Conservation (phyloP, 1,140 invertebrate species). For the Eupristina koningsbergeri region DNA sequence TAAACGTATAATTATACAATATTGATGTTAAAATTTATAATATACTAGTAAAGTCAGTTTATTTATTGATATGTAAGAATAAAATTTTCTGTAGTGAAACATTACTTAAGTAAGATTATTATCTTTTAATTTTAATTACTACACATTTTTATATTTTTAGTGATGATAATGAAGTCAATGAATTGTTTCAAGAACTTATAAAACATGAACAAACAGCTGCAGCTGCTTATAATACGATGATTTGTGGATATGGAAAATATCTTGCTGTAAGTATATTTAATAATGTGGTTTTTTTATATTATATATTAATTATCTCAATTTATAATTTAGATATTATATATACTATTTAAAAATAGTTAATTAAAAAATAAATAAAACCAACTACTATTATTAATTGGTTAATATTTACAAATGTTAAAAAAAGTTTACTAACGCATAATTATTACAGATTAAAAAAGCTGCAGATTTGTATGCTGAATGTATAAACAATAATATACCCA, state of each 20-base stretch:
- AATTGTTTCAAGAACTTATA: slow-evolving; percentile 66
- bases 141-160: slow-evolving; percentile 44
- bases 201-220: slow-evolving; percentile 66
- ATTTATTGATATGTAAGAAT: too few species aligned
- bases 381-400: too few species aligned
- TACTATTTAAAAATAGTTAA: too few species aligned
- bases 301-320: too few species aligned
- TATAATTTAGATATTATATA: too few species aligned
- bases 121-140: background rate
- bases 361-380: too few species aligned
- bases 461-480: slow-evolving; percentile 80
- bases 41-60: too few species aligned
- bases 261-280: slow-evolving; percentile 56
- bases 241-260: slow-evolving; percentile 77
- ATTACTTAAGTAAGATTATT: background rate
- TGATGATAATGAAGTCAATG: slow-evolving; percentile 42
- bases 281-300: background rate
- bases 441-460: slow-evolving; percentile 76
- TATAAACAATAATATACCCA: slow-evolving; percentile 76
- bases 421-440: background rate
- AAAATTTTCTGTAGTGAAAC: too few species aligned
- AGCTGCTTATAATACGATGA: slow-evolving; percentile 72
- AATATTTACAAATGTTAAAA: too few species aligned
- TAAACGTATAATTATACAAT: too few species aligned
- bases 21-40: too few species aligned